Conservation (phyloP, 2,113 vertebrate species). For the Hydropotes inermis region DNA sequence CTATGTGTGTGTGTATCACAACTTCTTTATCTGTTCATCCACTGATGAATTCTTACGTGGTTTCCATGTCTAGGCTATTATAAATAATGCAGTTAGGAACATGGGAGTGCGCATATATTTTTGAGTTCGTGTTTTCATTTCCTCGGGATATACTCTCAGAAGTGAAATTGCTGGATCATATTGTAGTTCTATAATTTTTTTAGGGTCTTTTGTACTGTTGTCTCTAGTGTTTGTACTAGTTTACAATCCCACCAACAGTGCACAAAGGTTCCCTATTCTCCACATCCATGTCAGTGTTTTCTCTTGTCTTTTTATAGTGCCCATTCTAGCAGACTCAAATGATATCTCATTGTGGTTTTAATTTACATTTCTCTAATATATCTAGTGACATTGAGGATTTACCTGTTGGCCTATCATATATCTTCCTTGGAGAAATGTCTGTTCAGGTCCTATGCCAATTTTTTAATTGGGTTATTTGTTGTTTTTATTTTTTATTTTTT, state of each 20-base stretch:
- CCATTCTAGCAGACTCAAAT: background rate
- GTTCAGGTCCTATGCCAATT: background rate
- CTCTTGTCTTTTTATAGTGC: background rate
- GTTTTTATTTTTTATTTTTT: background rate
- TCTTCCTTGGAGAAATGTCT: background rate
- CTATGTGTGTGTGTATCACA: background rate
- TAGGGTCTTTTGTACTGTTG: background rate
- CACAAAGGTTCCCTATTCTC: background rate
- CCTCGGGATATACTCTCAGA: background rate
- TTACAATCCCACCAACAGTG: background rate
- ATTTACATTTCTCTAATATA: background rate
- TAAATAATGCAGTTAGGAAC: background rate
- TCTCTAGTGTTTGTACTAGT: background rate
- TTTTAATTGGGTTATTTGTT: background rate
- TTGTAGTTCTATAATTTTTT: background rate
- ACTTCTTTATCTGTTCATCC: background rate
- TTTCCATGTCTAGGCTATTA: background rate
- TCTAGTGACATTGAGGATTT: background rate
- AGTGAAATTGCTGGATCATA: background rate
- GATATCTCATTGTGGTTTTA: background rate
- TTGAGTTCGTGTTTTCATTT: background rate
- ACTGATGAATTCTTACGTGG: background rate
- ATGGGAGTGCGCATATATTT: background rate
- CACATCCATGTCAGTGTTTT: background rate
- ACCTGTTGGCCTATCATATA: background rate